phyloP scores from a whole-genome alignment of 2,797 vertebrate genomes.

The Poecilia picta region DNA sequence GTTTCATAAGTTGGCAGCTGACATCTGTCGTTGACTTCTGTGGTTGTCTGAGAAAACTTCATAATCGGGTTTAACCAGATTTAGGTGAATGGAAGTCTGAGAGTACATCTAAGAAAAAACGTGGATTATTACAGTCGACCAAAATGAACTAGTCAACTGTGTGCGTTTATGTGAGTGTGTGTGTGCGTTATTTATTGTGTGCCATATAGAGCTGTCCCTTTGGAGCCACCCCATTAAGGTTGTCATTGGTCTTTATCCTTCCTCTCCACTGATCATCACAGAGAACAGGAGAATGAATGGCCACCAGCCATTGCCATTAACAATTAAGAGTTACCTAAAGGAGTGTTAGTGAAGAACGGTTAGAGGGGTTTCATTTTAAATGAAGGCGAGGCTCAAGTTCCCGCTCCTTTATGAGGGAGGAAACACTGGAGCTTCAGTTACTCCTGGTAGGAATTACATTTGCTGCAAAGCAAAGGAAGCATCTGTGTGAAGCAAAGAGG shows the following conservation, averaged over 20 bases:
- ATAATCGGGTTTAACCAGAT: neutral
- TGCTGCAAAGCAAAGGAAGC: conserved; percentile 31
- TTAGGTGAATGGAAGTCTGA: neutral
- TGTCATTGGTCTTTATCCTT: conserved; percentile 49
- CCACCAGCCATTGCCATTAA: conserved; percentile 45
- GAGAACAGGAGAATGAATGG: conserved; percentile 48
- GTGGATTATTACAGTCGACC: neutral
- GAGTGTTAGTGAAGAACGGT: conserved; percentile 62
- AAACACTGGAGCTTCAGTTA: conserved; percentile 71
- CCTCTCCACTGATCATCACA: conserved; percentile 30
- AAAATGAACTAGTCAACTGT: conserved; percentile 18
- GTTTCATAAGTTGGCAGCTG: neutral
- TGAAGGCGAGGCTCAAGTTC: conserved; percentile 69
- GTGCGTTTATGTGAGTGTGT: neutral
- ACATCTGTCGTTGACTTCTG: neutral
- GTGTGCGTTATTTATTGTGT: conserved; percentile 18
- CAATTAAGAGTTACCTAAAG: conserved; percentile 78
- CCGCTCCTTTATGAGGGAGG: conserved; percentile 40
- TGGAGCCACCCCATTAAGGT: conserved; percentile 42
- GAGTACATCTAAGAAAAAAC: neutral
- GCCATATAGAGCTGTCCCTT: conserved; percentile 39
- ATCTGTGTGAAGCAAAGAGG: neutral
- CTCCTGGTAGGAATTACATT: conserved; percentile 34
- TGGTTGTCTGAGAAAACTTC: neutral
- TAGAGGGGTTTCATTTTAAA: conserved; percentile 75